Evolutionary conservation across 2,888 invertebrate species (phyloP).

Genomic region (Morinoia aosen): DNA sequence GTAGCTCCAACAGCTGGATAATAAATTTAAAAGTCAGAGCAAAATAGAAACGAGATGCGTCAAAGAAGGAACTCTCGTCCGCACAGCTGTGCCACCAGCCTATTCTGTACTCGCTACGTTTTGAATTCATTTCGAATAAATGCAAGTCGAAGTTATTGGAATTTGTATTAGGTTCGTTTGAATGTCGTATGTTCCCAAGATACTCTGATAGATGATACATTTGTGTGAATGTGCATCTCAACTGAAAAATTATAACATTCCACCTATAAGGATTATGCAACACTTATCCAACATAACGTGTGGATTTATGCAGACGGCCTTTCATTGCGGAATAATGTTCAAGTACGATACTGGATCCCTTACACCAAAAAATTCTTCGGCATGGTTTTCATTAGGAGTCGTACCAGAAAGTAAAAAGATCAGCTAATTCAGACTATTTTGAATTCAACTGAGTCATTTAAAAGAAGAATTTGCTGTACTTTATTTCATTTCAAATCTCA

Average conservation of each 20-base stretch:
- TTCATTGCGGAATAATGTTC: too few relatives aligned
- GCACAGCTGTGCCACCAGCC: background rate
- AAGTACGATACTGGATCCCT: too few relatives aligned
- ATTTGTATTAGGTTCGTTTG: background rate
- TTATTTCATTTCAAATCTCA: too few relatives aligned
- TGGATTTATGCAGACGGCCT: too few relatives aligned
- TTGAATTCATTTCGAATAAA: background rate
- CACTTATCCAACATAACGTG: background rate
- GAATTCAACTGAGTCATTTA: too few relatives aligned
- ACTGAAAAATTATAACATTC: background rate
- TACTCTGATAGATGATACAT: background rate
- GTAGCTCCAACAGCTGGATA: background rate
- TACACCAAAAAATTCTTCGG: too few relatives aligned
- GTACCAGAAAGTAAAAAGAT: too few relatives aligned
- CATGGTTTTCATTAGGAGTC: too few relatives aligned
- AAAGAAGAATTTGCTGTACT: too few relatives aligned
- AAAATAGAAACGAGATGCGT: background rate
- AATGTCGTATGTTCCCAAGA: background rate
- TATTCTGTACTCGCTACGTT: background rate
- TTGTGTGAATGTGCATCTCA: background rate
- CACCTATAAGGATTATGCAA: background rate
- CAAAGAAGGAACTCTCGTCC: background rate
- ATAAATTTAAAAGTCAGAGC: background rate
- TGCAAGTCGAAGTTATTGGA: background rate
- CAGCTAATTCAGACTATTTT: too few relatives aligned